Conservation (phyloP, 2,888 invertebrate genomes). For the Schizotus pectinicornis region DNA sequence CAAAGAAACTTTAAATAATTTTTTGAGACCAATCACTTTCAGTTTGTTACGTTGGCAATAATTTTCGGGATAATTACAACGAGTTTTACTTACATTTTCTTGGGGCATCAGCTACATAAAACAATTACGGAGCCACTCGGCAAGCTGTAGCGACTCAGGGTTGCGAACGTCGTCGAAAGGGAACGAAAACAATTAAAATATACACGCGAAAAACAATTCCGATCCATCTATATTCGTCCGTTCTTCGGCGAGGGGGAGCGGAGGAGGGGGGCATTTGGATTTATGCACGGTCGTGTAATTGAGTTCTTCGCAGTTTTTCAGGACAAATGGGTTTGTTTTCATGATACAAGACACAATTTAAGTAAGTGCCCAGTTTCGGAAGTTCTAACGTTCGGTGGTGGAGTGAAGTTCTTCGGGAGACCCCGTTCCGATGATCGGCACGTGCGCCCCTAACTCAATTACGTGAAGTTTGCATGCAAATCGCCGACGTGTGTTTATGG, state of each 20-base stretch:
- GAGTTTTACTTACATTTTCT: constrained; percentile 14
- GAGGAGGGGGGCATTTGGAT: constrained; percentile 15
- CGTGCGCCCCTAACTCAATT: constrained; percentile 22
- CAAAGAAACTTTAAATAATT: too few species aligned
- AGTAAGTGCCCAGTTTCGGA: constrained; percentile 21
- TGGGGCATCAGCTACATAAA: constrained; percentile 26
- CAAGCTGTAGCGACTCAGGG: constrained; percentile 15
- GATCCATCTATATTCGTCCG: constrained; percentile 27
- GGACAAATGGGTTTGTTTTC: constrained; percentile 24
- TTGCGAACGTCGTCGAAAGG: constrained; percentile 35
- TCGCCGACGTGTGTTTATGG: constrained; percentile 6
- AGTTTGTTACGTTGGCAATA: constrained; percentile 3
- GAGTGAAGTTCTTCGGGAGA: constrained; percentile 7
- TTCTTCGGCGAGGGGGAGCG: constrained; percentile 5
- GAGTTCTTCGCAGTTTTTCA: constrained; percentile 25
- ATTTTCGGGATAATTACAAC: constrained; percentile 19
- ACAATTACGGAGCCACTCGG: constrained; percentile 17
- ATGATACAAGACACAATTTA: constrained; percentile 20
- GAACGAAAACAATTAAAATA: constrained; percentile 36
- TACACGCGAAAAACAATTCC: constrained; percentile 32
- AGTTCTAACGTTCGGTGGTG: constrained; percentile 10
- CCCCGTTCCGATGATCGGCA: constrained; percentile 15
- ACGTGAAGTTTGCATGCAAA: constrained; percentile 21
- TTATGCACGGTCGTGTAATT: constrained; percentile 32
- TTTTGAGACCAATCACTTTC: not conserved